Evolutionary conservation across 2,113 vertebrate genomes (phyloP).

Genomic region (Pantherophis guttatus): DNA sequence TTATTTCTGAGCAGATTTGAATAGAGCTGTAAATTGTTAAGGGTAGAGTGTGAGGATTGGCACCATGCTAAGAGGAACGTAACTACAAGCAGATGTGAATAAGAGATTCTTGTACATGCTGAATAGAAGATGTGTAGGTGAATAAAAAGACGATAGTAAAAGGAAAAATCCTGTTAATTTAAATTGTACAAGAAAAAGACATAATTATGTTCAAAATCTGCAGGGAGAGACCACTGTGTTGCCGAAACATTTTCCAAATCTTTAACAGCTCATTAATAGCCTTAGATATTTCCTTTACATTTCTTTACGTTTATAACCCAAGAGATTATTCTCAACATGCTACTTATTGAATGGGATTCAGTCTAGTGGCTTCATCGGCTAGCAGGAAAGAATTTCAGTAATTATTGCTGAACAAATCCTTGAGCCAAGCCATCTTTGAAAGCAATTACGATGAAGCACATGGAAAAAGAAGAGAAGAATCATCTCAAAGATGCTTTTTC

Average conservation of each 20-base stretch:
- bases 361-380: neutral
- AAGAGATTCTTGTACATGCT: neutral
- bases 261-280: neutral
- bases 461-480: neutral
- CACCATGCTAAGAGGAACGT: neutral
- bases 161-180: neutral
- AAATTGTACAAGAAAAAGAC: neutral
- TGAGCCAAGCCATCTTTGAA: neutral
- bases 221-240: neutral
- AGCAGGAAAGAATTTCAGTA: too few species aligned
- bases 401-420: neutral
- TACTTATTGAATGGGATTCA: neutral
- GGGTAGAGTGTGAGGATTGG: accelerated
- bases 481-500: neutral
- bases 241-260: neutral
- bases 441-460: neutral
- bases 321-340: neutral
- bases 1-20: neutral
- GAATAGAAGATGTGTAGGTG: neutral
- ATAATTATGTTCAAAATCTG: neutral
- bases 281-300: neutral
- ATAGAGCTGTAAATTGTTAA: neutral
- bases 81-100: neutral
- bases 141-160: neutral
- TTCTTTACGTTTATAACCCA: neutral